Percentiles rank a stretch among this genome's conserved stretches.
phyloP scores from a whole-genome alignment of 2,888 invertebrate genomes.

The Drosophila anomalata region DNA sequence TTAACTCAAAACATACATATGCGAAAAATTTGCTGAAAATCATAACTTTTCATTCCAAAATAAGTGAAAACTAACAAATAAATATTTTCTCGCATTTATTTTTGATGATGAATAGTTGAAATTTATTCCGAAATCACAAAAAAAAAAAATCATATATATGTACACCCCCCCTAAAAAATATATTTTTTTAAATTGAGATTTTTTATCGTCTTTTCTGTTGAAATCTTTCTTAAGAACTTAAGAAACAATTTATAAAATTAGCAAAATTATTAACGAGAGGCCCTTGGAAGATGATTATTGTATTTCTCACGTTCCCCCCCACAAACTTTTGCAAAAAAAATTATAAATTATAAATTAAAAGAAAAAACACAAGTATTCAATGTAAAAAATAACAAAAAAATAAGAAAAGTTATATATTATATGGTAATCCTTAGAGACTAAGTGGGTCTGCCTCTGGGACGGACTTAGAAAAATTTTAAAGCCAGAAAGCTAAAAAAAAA shows the following conservation, averaged over 20 bases:
- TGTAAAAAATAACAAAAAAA: slow-evolving; percentile 14
- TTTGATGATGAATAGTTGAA: slow-evolving; percentile 55
- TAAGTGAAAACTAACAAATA: slow-evolving; percentile 22
- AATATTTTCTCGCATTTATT: slow-evolving; percentile 58
- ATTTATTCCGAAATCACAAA: slow-evolving; percentile 46
- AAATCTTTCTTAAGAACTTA: slow-evolving; percentile 29
- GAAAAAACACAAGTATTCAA: not conserved
- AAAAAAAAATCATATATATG: not conserved
- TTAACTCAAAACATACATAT: slow-evolving; percentile 49
- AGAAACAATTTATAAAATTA: slow-evolving; percentile 49
- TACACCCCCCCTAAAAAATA: not conserved
- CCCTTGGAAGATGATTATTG: slow-evolving; percentile 28
- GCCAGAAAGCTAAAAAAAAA: not conserved
- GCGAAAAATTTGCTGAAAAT: slow-evolving; percentile 68
- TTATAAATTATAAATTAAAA: not conserved
- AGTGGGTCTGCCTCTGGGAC: slow-evolving; percentile 26
- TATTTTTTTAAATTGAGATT: slow-evolving; percentile 61
- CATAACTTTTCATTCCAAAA: too few species aligned
- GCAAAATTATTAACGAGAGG: slow-evolving; percentile 57
- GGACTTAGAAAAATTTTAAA: slow-evolving; percentile 43
- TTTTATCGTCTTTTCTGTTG: slow-evolving; percentile 52
- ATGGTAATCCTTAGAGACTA: slow-evolving; percentile 35
- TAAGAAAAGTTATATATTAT: slow-evolving; percentile 5
- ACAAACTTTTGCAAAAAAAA: slow-evolving; percentile 5
- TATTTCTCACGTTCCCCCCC: slow-evolving; percentile 7